Conservation (phyloP, 2,113 vertebrate genomes). For the Ammodytes marinus region DNA sequence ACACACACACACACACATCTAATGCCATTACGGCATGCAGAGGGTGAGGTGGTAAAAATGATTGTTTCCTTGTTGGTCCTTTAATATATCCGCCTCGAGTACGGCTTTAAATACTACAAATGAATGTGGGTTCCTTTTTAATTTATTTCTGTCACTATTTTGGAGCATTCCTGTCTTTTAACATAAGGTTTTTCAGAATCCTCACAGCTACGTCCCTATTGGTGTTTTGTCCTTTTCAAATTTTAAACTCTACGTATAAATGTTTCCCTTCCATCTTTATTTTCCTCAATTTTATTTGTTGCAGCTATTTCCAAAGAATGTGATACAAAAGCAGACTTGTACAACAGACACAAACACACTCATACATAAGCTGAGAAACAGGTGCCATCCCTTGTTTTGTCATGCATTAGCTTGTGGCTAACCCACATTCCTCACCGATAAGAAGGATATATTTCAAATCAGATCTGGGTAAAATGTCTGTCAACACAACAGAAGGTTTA, state of each 20-base stretch:
- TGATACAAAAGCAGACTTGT: constrained; percentile 28
- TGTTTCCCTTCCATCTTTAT: constrained; percentile 12
- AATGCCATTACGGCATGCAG: constrained; percentile 59
- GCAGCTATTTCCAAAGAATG: constrained; percentile 76
- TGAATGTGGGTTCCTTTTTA: constrained; percentile 47
- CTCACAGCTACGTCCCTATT: neutral
- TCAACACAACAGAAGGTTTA: constrained; percentile 33
- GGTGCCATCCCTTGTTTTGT: constrained; percentile 33
- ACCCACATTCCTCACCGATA: constrained; percentile 46
- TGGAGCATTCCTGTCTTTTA: constrained; percentile 49
- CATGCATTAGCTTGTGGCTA: constrained; percentile 18
- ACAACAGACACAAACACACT: constrained; percentile 14
- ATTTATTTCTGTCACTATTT: constrained; percentile 56
- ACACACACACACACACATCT: constrained; percentile 13
- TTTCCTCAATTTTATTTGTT: constrained; percentile 42
- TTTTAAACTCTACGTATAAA: constrained; percentile 28
- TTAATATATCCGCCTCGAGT: constrained; percentile 32
- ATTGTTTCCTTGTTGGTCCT: constrained; percentile 58
- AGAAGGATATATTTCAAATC: constrained; percentile 26
- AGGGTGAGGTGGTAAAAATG: constrained; percentile 41
- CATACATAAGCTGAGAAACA: constrained; percentile 32
- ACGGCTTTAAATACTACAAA: constrained; percentile 42
- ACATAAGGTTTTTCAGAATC: constrained; percentile 19
- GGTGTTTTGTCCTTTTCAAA: constrained; percentile 25
- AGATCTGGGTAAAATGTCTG: constrained; percentile 9